A percentile compares a stretch with the other conserved stretches of the same genome.
phyloP scores from a whole-genome alignment of 2,113 vertebrate species.

The Mola mola region DNA sequence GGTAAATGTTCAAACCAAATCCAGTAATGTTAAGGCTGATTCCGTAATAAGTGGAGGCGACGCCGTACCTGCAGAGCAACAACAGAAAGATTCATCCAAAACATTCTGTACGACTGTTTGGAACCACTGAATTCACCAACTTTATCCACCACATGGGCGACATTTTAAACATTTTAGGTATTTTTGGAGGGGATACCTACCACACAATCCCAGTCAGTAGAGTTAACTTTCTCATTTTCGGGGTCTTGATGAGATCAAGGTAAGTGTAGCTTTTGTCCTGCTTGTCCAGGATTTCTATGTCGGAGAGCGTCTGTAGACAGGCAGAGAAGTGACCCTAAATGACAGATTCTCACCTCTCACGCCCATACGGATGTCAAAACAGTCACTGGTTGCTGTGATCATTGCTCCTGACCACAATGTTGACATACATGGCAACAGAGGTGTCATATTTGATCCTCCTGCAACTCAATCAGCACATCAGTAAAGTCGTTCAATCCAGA shows the following conservation, averaged over 20 bases:
- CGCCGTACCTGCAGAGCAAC: slow-evolving; percentile 68
- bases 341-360: no score
- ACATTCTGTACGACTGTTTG: no score
- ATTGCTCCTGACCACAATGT: no score
- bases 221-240: slow-evolving; percentile 42
- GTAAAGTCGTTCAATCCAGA: no score
- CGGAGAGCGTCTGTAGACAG: slow-evolving; percentile 46
- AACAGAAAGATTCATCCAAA: no score
- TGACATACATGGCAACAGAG: no score
- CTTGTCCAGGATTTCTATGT: slow-evolving; percentile 5
- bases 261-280: slow-evolving; percentile 44
- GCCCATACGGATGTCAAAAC: no score
- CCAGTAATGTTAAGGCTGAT: slow-evolving; percentile 79
- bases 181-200: slow-evolving; percentile 35
- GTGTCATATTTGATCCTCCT: no score
- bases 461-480: no score
- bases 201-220: slow-evolving; percentile 61
- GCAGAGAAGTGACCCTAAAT: slow-evolving; percentile 1
- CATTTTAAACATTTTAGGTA: neutral
- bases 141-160: no score
- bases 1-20: slow-evolving; percentile 77
- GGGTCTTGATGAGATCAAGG: slow-evolving; percentile 60
- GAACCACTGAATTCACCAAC: neutral
- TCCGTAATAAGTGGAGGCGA: slow-evolving; percentile 78
- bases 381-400: no score